A percentile compares a stretch with the other conserved stretches of the same genome.
These are phyloP conservation scores for Sicus ferrugineus DNA, from an alignment of 2,888 invertebrate genomes.

Conservation along the genomic window DNA sequence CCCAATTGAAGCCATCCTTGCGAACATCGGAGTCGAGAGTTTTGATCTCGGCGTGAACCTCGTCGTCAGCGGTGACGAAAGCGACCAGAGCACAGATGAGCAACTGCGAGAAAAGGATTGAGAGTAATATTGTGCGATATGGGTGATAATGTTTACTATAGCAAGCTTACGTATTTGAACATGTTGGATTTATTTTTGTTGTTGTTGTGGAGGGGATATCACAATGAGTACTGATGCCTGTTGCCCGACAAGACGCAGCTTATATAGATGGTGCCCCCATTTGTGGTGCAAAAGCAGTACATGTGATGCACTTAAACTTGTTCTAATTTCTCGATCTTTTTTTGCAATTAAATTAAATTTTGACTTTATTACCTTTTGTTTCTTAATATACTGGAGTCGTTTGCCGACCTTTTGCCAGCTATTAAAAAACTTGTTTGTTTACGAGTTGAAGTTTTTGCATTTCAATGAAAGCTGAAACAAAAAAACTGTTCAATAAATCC, in stretches of 20 bases:
- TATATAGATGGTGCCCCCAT: constrained; percentile 44
- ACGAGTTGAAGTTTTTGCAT: too few relatives aligned
- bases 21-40: constrained; percentile 46
- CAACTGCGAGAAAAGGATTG: constrained; percentile 23
- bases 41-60: constrained; percentile 40
- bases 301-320: constrained; percentile 5
- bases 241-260: constrained; percentile 31
- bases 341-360: neutral
- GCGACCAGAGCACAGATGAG: constrained; percentile 45
- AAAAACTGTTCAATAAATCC: neutral
- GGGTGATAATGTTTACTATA: neutral
- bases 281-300: neutral
- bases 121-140: neutral
- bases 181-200: constrained; percentile 33
- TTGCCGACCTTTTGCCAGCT: neutral
- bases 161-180: constrained; percentile 43
- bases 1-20: constrained; percentile 51
- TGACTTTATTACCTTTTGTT: neutral
- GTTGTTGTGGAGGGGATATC: constrained; percentile 39
- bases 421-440: neutral
- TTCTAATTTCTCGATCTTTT: neutral
- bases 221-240: constrained; percentile 46
- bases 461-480: too few relatives aligned
- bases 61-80: constrained; percentile 40
- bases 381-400: neutral